A percentile compares a stretch with the other conserved stretches of the same genome.
phyloP scores from a whole-genome alignment of 2,113 vertebrate genomes.

The Pedionomus torquatus region DNA sequence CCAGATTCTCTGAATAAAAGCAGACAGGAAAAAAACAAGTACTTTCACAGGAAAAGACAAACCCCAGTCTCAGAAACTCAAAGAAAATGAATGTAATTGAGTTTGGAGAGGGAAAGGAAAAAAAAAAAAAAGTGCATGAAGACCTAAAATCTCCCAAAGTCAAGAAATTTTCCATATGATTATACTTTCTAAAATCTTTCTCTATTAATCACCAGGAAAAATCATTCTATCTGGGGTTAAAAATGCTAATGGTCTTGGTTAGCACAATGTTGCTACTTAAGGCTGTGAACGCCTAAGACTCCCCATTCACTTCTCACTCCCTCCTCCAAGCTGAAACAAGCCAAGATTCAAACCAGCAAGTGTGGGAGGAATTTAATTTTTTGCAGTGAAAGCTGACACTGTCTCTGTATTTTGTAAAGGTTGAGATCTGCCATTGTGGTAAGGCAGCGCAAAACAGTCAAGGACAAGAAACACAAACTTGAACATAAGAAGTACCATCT shows the following conservation, averaged over 20 bases:
- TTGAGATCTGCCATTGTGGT: not conserved
- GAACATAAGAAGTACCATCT: too few relatives aligned
- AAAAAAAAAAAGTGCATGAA: not conserved
- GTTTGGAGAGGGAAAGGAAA: not conserved
- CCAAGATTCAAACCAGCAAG: not conserved
- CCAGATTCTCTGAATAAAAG: not conserved
- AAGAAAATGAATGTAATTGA: not conserved
- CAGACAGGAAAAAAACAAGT: not conserved
- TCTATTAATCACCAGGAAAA: not conserved
- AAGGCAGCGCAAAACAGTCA: not conserved
- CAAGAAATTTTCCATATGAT: not conserved
- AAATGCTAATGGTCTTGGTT: not conserved
- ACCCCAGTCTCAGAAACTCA: not conserved
- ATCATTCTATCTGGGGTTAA: not conserved
- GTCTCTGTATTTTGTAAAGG: not conserved
- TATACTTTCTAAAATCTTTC: not conserved
- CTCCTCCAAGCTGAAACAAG: not conserved
- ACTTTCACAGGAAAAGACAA: not conserved
- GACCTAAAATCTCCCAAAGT: not conserved
- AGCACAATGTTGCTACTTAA: accelerated
- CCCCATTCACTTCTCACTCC: not conserved
- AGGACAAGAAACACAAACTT: too few relatives aligned
- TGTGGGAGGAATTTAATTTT: not conserved
- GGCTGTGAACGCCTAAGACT: not conserved
- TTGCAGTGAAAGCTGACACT: not conserved